Evolutionary conservation across 2,113 vertebrate species (phyloP), one percentile per base, ranked within the genome.

Genomic region (Sisor rabdophorus): DNA sequence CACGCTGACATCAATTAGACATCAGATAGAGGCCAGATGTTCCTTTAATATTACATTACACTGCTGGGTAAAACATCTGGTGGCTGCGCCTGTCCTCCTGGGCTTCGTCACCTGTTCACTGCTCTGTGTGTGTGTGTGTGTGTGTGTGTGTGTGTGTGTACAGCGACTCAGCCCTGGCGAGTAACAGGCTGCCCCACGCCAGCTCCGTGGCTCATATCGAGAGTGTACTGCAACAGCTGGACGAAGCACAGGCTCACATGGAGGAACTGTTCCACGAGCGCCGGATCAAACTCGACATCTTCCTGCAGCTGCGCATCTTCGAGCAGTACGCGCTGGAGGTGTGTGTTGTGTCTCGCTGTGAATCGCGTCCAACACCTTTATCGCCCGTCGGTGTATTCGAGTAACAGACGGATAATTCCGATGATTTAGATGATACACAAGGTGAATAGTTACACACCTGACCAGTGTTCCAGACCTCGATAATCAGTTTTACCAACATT

Each of bases 141-240:
- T 58, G 55, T 58, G 55, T 58, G 55, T 58, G 56, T 69, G 17
- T 30, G 24, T 69, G 58, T 69, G 67, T 79, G 48, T 75, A 61
- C 90, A 95, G 94, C 91, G 94, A 95, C 85, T 94, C 94, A 0
- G 93, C 94, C 0, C 88, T 95, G 77, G 94, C 93, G 82, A 94
- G 84, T 90, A 95, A 94, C 87, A 94, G 94, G 87, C 90, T 93
- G 0, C 93, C 94, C 1, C 94, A 95, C 77, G 92, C 91, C 64
- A 95, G 94, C 82, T 95, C 94, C 54, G 94, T 95, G 86, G 94
- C 93, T 82, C 94, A 95, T 86, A 94, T 95, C 0, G 94, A 95
- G 53, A 92, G 93, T 0, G 94, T 95, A 22, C 89, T 95, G 3
- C 94, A 95, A 88, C 94, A 95, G 84, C 89, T 95, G 0, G 94